Base-by-base conservation (phyloP, 1,140 invertebrate species). In the Drosophila cardini region DNA sequence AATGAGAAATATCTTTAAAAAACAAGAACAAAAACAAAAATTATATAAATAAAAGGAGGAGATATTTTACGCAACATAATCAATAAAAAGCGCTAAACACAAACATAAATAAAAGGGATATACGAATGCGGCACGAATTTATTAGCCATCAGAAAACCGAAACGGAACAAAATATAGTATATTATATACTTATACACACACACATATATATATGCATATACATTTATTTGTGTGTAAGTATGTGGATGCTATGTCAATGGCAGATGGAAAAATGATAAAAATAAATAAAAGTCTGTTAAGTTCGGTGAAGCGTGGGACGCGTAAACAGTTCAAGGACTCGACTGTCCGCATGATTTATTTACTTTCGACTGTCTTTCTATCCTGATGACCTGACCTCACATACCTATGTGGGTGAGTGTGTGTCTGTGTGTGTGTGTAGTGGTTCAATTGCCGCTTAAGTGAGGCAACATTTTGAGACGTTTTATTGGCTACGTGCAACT, bases 401-500 rank as follows among this genome's bases (percentile, higher is more conserved):
- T 15, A 36, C 46, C 32, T 46, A n/a, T 46, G 18, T 70, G 10
- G 40, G 36, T 13, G 42, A 55, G 18, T 42, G 18, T 48, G 42
- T 64, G 50, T 56, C 40, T 34, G 13, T 45, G 21, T 34, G 52
- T 60, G 43, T 48, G 32, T 78, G 63, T 70, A 68, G 76, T 38
- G 81, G 60, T 81, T 76, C 57, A 57, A 70, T 46, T 77, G 62
- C 56, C 65, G 64, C 57, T 73, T 73, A 73, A 73, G 71, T 61
- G 68, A 48, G 72, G 68, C 63, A 64, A 77, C 81, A 84, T 67
- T 80, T 68, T 50, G 36, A 67, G 69, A 65, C 80, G 73, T 87
- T 87, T 87, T 86, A 86, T 86, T 87, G 83, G 83, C 82, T 86
- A 86, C 83, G 83, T 86, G 83, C 78, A 87, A 87, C 79, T 82